Evolutionary conservation across 2,888 invertebrate genomes (phyloP), one percentile per base, ranked within the genome.

Genomic region (Troides aeacus): DNA sequence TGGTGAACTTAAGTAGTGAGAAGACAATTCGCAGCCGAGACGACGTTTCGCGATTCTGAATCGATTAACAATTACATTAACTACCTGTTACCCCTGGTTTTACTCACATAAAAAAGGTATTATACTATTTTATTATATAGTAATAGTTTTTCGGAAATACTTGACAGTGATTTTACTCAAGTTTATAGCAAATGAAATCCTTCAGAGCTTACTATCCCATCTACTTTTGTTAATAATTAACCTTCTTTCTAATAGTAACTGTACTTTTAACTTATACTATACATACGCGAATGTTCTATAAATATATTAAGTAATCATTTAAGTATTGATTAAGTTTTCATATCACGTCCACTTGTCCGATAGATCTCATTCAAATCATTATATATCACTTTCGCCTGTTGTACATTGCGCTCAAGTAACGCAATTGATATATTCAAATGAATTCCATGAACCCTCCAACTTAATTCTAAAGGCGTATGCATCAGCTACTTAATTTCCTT

Each of bases 1-100:
- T 53, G 62, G 66, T 59, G n/a, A 63, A 53, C 46, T 24, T 50
- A 70, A 63, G 36, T 63, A 15, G 66, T 18, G 58, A 70, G 70
- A 66, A 62, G 58, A 66, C 63, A 66, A 66, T 65, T 66, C 66
- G 59, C 70, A 70, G 70, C 59, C 53, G 42, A 62, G 50, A 63
- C 66, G 42, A 60, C 53, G 10, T 21, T 63, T 46, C 62, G 36
- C 57, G 46, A 69, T 69, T 64, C 39, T 23, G 50, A 64, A 62
- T 65, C 57, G 69, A 64, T 64, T 68, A 64, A 57, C 42, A 15
- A 62, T 57, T 17, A 53, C 15, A 17, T 53, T n/a, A 17, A 53
- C 53, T 53, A 53, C 5, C 53, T 17, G 1, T 53, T 53, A 12
- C 53, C 3, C 6, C 5, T 2, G 17, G n/a, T n/a, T 53, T 53